Percentiles rank a stretch among this genome's conserved stretches.
These are phyloP conservation scores for Girardinus metallicus DNA, from an alignment of 2,797 vertebrate species.

Conservation along the genomic window DNA sequence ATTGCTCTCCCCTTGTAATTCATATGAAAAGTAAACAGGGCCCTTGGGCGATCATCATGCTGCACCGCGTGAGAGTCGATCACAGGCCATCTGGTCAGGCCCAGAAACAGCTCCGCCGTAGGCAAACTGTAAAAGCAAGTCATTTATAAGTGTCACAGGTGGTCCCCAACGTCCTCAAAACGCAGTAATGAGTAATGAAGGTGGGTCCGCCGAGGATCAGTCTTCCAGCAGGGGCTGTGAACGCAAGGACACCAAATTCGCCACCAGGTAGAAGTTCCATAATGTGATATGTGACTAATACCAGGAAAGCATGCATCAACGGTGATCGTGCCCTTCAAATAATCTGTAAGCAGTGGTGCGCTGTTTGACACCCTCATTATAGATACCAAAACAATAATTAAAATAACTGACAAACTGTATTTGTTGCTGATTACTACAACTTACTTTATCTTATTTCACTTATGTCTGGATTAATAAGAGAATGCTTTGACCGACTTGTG, in stretches of 20 bases:
- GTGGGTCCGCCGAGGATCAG: slow-evolving; percentile 59
- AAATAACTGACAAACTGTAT: background rate
- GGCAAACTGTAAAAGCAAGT: slow-evolving; percentile 69
- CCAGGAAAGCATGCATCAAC: slow-evolving; percentile 59
- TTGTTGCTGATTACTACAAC: background rate
- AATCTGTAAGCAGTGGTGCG: background rate
- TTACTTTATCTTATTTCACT: background rate
- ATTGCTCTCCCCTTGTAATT: slow-evolving; percentile 36
- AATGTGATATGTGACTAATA: slow-evolving; percentile 51
- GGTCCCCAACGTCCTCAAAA: slow-evolving; percentile 71
- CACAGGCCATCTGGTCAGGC: slow-evolving; percentile 74
- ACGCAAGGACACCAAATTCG: slow-evolving; percentile 68
- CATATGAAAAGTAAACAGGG: slow-evolving; percentile 46
- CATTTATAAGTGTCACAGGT: slow-evolving; percentile 77
- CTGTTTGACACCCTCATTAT: background rate
- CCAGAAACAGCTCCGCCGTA: slow-evolving; percentile 53
- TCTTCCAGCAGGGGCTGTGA: slow-evolving; percentile 56
- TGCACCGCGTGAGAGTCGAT: slow-evolving; percentile 62
- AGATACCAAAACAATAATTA: background rate
- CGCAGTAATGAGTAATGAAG: slow-evolving; percentile 75
- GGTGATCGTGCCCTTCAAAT: slow-evolving; percentile 57
- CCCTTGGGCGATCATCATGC: slow-evolving; percentile 44
- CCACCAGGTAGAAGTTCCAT: slow-evolving; percentile 50
- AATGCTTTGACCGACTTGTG: background rate
- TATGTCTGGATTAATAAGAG: background rate